Base-by-base conservation (phyloP, 2,113 vertebrate species). In the Xiphophorus maculatus region DNA sequence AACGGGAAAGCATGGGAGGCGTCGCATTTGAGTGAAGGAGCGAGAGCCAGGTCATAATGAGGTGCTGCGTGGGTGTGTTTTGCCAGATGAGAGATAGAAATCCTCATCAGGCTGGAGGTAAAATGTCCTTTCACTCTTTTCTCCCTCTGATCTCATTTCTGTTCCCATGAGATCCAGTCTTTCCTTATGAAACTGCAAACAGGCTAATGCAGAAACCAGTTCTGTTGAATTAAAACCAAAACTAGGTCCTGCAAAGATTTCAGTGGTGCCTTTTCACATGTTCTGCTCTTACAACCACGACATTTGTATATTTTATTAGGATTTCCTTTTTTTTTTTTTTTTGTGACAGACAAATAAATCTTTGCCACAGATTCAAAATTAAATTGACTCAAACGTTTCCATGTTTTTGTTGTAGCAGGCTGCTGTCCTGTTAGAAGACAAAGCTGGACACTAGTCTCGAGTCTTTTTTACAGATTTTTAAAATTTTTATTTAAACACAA, bases 1-100 rank as follows among this genome's bases (percentile, higher is more conserved):
- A 27, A 13, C 15, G 3, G 28, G 9, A 6, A 63, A 33, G 33
- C 29, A 2, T 2, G 63, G 9, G 63, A 66, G 64, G 51, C 51
- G 29, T n/a, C 5, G 22, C 15, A 5, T 33, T 19, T 33, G 27
- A 25, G 6, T 4, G 30, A 0, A 17, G 51, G 33, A 33, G 60
- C 28, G 25, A 67, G 69, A 66, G 64, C 6, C 67, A 15, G 81
- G 77, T 80, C 79, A 80, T 64, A 17, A 33, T 70, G 60, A 77
- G 79, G 64, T 76, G 62, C 51, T 63, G 79, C 69, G 90, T 87
- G 87, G 83, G 84, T 33, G 85, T 77, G 79, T 78, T 83, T 85
- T 85, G 67, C 78, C 12, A 30, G 80, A 84, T 87, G 80, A 87
- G 72, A 76, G 71, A 78, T 87, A 68, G 63, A 87, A 70, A 82